Percentiles rank a stretch among this genome's conserved stretches.
Conservation (phyloP, 2,797 vertebrate genomes). For the Podargus strigoides region DNA sequence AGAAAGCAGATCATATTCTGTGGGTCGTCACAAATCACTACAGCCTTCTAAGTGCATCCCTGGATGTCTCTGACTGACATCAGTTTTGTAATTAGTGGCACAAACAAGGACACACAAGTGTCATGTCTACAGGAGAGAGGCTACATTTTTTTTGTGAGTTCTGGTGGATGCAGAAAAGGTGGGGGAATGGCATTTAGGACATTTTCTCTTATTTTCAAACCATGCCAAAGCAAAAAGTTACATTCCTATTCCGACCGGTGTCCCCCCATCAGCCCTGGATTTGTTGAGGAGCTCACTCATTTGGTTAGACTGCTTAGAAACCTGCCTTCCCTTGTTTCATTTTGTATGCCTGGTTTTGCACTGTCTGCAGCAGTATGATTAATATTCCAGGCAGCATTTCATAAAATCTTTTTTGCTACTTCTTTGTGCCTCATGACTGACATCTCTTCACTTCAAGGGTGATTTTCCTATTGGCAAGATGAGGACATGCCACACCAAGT, state of each 20-base stretch:
- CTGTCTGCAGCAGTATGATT: slow-evolving; percentile 19
- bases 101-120: background rate
- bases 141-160: background rate
- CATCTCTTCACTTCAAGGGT: slow-evolving; percentile 64
- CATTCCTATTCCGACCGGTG: background rate
- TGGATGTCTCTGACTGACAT: background rate
- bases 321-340: background rate
- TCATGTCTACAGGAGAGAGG: background rate
- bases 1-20: background rate
- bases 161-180: background rate
- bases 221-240: background rate
- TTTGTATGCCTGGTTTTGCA: slow-evolving; percentile 29
- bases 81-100: background rate
- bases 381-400: slow-evolving; percentile 55
- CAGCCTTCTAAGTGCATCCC: background rate
- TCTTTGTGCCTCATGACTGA: slow-evolving; percentile 64
- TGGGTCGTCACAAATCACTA: background rate
- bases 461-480: slow-evolving; percentile 68
- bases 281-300: background rate
- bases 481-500: slow-evolving; percentile 60
- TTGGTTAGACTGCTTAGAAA: background rate
- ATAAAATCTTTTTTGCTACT: slow-evolving; percentile 34
- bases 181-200: rapidly evolving
- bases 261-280: background rate
- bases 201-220: background rate